Conservation (phyloP, 2,113 vertebrate genomes). For the Puffinus mauretanicus region DNA sequence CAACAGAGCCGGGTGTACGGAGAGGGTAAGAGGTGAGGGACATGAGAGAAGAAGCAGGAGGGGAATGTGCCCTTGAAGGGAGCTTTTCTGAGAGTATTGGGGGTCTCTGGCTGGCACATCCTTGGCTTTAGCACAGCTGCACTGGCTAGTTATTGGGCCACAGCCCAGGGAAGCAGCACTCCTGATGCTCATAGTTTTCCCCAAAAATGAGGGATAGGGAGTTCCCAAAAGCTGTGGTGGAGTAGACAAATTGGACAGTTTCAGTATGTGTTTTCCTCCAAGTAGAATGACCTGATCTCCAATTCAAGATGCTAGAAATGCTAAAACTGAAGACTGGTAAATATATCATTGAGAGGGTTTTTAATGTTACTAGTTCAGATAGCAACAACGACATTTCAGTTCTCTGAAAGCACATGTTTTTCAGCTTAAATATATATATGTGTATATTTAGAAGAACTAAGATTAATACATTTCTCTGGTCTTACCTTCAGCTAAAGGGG, state of each 20-base stretch:
- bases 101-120: not conserved
- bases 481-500: not conserved
- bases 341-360: not conserved
- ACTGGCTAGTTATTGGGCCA: fast-evolving
- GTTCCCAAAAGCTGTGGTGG: not conserved
- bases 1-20: fast-evolving
- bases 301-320: not conserved
- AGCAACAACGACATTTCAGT: not conserved
- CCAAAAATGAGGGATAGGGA: not conserved
- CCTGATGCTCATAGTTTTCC: not conserved
- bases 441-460: not conserved
- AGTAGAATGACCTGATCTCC: not conserved
- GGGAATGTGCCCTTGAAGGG: not conserved
- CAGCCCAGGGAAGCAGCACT: fast-evolving
- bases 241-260: not conserved
- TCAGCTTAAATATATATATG: not conserved
- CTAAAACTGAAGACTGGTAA: not conserved
- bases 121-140: not conserved
- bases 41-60: not conserved
- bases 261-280: not conserved
- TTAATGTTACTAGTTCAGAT: not conserved
- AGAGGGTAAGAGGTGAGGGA: not conserved
- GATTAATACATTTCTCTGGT: not conserved
- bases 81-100: not conserved
- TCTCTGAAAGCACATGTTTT: not conserved